A percentile compares a stretch with the other conserved stretches of the same genome.
Conservation (phyloP, 2,113 vertebrate species). For the Sphyrna mokarran region DNA sequence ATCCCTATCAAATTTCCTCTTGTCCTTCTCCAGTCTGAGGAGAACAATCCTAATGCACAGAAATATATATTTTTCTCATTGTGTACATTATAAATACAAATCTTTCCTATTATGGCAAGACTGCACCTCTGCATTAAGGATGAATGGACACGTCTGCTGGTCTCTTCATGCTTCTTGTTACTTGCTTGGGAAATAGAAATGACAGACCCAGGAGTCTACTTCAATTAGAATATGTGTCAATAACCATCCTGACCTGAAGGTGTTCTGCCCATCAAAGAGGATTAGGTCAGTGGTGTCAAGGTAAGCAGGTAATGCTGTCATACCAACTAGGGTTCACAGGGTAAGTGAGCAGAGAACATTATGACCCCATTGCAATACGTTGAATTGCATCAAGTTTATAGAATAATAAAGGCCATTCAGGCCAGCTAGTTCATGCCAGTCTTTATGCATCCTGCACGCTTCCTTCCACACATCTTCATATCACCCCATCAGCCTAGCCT, state of each 20-base stretch:
- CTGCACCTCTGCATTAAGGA: background rate
- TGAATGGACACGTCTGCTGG: background rate
- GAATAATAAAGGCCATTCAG: background rate
- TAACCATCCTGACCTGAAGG: background rate
- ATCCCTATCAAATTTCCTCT: background rate
- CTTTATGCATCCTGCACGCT: too few relatives aligned
- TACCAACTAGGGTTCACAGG: background rate
- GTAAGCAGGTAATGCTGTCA: background rate
- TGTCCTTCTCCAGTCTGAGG: background rate
- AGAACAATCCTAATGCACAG: background rate
- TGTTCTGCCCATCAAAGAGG: background rate
- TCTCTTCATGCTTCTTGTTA: background rate
- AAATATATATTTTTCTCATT: background rate
- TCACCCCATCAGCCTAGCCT: background rate
- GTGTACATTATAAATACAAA: background rate
- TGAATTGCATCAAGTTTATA: background rate
- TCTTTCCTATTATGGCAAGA: background rate
- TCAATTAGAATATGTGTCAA: conserved; percentile 4
- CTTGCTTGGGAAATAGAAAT: background rate
- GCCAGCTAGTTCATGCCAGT: background rate
- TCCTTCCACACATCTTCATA: too few relatives aligned
- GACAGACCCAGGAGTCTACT: background rate
- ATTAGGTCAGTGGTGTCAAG: background rate
- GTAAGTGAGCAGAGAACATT: background rate
- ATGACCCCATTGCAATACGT: background rate